phyloP scores from a whole-genome alignment of 2,113 vertebrate genomes.

The Aphyosemion australe region DNA sequence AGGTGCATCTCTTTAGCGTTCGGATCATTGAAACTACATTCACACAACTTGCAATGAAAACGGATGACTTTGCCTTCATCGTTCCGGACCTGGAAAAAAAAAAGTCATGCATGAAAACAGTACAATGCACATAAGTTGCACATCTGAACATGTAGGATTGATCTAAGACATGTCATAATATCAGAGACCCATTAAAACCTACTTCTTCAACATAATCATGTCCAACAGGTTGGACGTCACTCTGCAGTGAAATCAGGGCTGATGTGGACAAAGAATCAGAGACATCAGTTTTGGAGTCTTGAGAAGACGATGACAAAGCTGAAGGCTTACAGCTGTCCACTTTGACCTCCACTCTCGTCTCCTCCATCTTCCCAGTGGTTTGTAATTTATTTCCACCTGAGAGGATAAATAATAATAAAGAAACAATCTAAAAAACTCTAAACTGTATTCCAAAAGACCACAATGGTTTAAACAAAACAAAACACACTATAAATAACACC shows the following conservation, averaged over 20 bases:
- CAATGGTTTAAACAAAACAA: no score
- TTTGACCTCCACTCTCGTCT: constrained; percentile 87
- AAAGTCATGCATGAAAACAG: background rate
- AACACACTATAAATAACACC: no score
- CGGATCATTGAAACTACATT: constrained; percentile 98
- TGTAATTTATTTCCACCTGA: constrained; percentile 93
- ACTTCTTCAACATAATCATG: constrained; percentile 99
- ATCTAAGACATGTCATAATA: background rate
- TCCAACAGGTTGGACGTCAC: constrained; percentile 96
- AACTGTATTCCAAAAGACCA: no score
- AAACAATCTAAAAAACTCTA: background rate
- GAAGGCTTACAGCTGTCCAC: constrained; percentile 81
- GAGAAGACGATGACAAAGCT: constrained; percentile 69
- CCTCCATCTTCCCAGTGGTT: constrained; percentile 89
- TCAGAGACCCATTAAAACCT: constrained; percentile 27
- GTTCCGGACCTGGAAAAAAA: constrained; percentile 87
- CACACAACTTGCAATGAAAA: constrained; percentile 97
- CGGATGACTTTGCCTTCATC: constrained; percentile 98
- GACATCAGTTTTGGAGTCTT: constrained; percentile 84
- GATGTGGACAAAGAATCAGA: constrained; percentile 86
- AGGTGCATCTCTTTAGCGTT: constrained; percentile 99
- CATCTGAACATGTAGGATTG: no score
- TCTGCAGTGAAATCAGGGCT: constrained; percentile 90
- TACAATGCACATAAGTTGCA: background rate
- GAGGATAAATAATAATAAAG: background rate